A percentile compares a stretch with the other conserved stretches of the same genome.
Conservation (phyloP, 2,797 vertebrate species). For the Garrulus glandarius region DNA sequence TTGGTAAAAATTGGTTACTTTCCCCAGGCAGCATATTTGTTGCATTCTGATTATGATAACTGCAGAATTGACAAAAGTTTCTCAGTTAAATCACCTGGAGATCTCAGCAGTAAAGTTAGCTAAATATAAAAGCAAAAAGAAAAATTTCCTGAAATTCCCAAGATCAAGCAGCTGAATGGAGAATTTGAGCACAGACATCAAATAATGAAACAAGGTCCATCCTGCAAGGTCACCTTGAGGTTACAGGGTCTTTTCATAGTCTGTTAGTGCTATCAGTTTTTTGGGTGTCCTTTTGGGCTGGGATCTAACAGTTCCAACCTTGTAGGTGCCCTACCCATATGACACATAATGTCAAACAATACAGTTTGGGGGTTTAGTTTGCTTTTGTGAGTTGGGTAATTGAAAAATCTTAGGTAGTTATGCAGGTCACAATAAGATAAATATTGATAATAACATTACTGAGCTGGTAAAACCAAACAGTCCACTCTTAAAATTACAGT, state of each 20-base stretch:
- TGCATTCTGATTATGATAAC: neutral
- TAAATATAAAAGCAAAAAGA: neutral
- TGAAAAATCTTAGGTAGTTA: neutral
- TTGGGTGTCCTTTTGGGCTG: neutral
- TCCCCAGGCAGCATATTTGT: neutral
- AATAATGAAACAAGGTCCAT: neutral
- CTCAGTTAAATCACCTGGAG: neutral
- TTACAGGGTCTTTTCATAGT: neutral
- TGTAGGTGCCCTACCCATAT: neutral
- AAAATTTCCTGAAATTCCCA: neutral
- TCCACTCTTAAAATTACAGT: neutral
- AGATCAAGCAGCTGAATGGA: neutral
- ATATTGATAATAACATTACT: neutral
- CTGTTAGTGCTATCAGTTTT: neutral
- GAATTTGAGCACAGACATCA: neutral
- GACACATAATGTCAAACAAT: neutral
- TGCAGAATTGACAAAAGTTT: neutral
- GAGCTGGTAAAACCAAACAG: neutral
- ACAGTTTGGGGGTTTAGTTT: neutral
- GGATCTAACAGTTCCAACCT: neutral
- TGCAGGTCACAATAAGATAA: neutral
- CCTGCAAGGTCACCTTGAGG: neutral
- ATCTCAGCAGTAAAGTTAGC: neutral
- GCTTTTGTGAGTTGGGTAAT: neutral
- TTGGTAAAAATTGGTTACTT: neutral